Evolutionary conservation across 2,888 invertebrate species (phyloP), one percentile per base, ranked within the genome.

Genomic region (Stenotaenia linearis): DNA sequence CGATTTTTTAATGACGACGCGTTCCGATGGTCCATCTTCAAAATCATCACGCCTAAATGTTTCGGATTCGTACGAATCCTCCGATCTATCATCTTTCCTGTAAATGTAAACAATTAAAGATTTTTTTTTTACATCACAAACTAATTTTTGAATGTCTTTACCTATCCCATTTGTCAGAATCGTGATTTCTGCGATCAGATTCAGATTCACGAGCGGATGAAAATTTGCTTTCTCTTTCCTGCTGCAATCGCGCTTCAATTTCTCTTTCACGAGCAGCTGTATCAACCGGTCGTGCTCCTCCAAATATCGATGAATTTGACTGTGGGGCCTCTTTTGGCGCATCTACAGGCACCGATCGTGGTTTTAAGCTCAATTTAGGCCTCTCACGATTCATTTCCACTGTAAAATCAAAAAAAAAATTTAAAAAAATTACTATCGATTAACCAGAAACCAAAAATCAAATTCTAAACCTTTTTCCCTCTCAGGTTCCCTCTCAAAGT

Each of bases 241-340:
- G 82, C 15, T 80, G 81, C 77, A 96, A 88, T 82, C 94, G 91
- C 85, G 95, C 94, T 85, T 97, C 97, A 82, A 97, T 97, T 88
- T 96, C 94, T 79, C 94, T 89, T 84, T 97, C 96, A 83, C 93
- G 90, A 75, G 94, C 92, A 78, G 94, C 91, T 1, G 97, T 98
- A 85, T 97, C 96, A 0, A 98, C 97, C 0, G 97, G 97, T 85
- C 93, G 95, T 21, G 97, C 97, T 35, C 91, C 92, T n/a, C 97
- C 97, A 86, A 97, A 97, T 83, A 97, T 96, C 80, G 92, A 88
- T 78, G 89, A 89, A 10, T 90, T 89, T 79, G 88, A 86, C n/a
- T 89, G 85, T 45, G 87, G 85, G 10, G 85, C 82, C 21, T 82
- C 81, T 30, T 83, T 82, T 35, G 82, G 81, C 28, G 87, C 78